These are phyloP conservation scores for Eucidaris tribuloides DNA, from an alignment of 35 echinoderm and acorn worm genomes.

Conservation along the genomic window DNA sequence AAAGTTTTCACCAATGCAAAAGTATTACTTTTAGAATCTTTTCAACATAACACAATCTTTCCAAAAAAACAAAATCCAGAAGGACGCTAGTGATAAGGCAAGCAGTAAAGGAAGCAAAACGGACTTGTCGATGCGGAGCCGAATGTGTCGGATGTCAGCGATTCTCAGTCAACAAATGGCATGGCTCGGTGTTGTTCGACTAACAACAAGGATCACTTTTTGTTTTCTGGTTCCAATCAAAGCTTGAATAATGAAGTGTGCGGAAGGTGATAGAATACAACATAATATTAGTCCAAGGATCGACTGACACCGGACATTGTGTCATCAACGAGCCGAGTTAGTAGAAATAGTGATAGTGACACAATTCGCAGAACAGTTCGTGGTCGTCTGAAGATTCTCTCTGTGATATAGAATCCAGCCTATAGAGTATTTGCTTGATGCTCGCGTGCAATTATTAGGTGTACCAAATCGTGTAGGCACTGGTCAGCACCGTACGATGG, in stretches of 20 bases:
- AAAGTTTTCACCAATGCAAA: no score
- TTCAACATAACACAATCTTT: no score
- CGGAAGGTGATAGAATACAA: neutral
- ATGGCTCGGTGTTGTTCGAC: neutral
- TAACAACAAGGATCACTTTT: neutral
- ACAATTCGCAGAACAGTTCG: neutral
- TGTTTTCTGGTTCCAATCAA: conserved; percentile 4
- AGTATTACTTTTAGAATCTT: no score
- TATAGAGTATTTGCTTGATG: conserved; percentile 86
- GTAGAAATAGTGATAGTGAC: conserved; percentile 15
- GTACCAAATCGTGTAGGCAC: conserved; percentile 44
- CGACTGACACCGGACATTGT: neutral
- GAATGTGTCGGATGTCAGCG: neutral
- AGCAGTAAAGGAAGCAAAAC: neutral
- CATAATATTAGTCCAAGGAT: neutral
- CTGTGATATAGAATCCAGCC: conserved; percentile 57
- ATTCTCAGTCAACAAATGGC: neutral
- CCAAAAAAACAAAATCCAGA: conserved; percentile 29
- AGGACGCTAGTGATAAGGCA: neutral
- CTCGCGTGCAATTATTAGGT: conserved; percentile 58
- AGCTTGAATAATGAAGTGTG: neutral
- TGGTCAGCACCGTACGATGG: conserved; percentile 87
- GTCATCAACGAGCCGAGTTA: neutral
- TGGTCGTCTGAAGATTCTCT: neutral
- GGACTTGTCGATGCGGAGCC: neutral